Evolutionary conservation across 2,113 vertebrate genomes (phyloP).

Genomic region (Anoplopoma fimbria): DNA sequence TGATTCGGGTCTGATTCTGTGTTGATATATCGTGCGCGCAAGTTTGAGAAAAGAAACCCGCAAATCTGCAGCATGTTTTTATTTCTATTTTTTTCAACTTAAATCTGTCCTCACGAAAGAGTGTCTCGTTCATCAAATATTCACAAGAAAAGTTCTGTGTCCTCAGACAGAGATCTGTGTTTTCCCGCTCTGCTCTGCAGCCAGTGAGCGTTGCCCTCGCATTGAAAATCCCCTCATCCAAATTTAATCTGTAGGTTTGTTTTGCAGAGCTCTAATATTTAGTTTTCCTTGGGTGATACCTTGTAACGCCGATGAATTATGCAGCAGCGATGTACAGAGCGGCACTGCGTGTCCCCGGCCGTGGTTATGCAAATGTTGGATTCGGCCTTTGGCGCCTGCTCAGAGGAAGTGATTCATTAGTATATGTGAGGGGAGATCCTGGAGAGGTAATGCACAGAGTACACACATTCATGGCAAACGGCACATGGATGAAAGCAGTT

Average conservation of each 20-base stretch:
- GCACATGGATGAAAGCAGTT: neutral
- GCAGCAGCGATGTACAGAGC: slow-evolving; percentile 27
- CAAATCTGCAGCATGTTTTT: neutral
- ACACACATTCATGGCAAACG: slow-evolving; percentile 21
- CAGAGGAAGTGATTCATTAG: slow-evolving; percentile 35
- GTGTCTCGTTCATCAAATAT: slow-evolving; percentile 31
- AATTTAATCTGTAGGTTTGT: slow-evolving; percentile 35
- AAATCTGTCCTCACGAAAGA: neutral
- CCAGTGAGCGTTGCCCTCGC: neutral
- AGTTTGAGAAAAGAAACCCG: neutral
- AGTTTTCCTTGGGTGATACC: slow-evolving; percentile 44
- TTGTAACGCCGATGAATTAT: slow-evolving; percentile 55
- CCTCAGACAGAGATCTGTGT: slow-evolving; percentile 2
- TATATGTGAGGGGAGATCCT: slow-evolving; percentile 26
- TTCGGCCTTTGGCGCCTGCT: slow-evolving; percentile 45
- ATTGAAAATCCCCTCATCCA: slow-evolving; percentile 34
- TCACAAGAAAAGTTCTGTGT: slow-evolving; percentile 2
- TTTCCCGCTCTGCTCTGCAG: neutral
- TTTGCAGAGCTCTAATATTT: slow-evolving; percentile 66
- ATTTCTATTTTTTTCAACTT: neutral
- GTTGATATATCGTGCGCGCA: neutral
- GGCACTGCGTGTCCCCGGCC: neutral
- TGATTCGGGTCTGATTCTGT: slow-evolving; percentile 20
- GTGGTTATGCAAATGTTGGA: slow-evolving; percentile 51
- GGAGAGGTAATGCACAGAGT: slow-evolving; percentile 15